These are phyloP conservation scores for Meghimatium bilineatum DNA, from an alignment of 2,888 invertebrate species.

Conservation along the genomic window DNA sequence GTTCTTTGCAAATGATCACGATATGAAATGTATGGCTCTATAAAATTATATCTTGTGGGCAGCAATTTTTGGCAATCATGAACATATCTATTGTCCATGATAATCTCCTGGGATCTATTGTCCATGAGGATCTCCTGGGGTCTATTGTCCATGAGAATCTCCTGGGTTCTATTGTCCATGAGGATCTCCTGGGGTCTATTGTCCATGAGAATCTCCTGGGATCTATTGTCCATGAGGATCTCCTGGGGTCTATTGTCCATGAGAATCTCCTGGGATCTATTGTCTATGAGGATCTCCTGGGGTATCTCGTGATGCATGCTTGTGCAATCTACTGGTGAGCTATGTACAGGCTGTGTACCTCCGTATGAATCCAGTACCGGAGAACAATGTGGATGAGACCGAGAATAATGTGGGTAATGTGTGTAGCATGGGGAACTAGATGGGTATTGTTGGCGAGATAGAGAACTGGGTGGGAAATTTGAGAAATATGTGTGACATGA, in stretches of 20 bases:
- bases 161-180: background rate
- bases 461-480: no score
- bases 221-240: background rate
- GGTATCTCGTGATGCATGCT: background rate
- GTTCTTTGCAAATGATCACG: background rate
- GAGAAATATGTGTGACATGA: no score
- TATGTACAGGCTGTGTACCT: background rate
- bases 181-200: background rate
- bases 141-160: no score
- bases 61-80: background rate
- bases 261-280: background rate
- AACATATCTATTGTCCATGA: background rate
- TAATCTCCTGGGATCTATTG: background rate
- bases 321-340: background rate
- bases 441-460: background rate
- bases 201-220: no score
- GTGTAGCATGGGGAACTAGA: background rate
- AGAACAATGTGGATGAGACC: background rate
- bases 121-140: no score
- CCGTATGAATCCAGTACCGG: background rate
- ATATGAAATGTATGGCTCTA: background rate
- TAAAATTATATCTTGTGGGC: background rate
- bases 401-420: background rate
- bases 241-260: background rate
- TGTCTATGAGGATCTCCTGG: background rate